Evolutionary conservation across 2,113 vertebrate species (phyloP).

Genomic region (Isurus oxyrinchus): DNA sequence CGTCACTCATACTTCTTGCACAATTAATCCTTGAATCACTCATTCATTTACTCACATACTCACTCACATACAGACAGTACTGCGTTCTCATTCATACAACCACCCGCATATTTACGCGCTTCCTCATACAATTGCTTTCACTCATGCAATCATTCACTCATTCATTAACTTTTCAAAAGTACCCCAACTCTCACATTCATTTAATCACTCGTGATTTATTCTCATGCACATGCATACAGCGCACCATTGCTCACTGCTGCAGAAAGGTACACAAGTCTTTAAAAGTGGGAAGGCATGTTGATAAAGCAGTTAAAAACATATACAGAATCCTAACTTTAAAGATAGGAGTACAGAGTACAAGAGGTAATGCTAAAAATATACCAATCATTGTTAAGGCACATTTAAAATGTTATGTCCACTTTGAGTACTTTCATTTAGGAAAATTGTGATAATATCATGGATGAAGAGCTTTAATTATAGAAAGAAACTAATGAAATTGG

Average conservation of each 20-base stretch:
- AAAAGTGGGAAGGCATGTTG: background rate
- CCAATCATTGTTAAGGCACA: background rate
- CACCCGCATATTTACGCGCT: background rate
- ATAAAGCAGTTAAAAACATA: background rate
- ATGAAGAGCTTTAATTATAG: background rate
- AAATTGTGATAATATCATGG: background rate
- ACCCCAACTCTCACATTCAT: background rate
- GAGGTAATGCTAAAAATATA: background rate
- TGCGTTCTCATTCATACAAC: background rate
- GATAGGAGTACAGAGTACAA: background rate
- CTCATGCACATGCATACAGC: background rate
- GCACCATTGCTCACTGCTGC: background rate
- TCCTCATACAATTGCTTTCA: background rate
- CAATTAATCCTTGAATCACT: background rate
- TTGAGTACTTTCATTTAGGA: background rate
- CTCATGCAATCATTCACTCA: background rate
- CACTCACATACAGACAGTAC: background rate
- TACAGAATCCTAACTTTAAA: background rate
- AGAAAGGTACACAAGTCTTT: background rate
- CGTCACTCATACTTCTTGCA: background rate
- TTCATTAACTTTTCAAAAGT: background rate
- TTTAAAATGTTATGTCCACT: background rate
- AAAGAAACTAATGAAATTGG: background rate
- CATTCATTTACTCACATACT: background rate
- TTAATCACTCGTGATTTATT: background rate